Base-by-base conservation (phyloP, 2,888 invertebrate species). In the Seira ritae region DNA sequence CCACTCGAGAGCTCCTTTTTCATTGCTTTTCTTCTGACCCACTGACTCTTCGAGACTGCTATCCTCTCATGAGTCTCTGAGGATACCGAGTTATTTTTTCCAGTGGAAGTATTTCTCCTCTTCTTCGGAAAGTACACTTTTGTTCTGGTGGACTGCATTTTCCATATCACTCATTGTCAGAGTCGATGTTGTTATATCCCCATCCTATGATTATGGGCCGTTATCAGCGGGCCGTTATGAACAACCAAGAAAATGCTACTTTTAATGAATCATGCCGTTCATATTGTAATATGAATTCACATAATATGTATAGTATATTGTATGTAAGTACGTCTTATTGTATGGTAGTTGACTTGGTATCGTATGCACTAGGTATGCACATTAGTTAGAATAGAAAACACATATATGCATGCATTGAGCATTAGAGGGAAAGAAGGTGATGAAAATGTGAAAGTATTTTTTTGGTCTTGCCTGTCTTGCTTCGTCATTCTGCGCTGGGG, bases 401-500 rank as follows among this genome's bases (percentile, higher is more conserved):
- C 6, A 42, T 8, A 12, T 42, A 12, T 42, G 42, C 50, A 50
- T 50, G 50, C 50, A 50, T 50, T 50, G 50, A 31, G 8, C 31
- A 31, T 8, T 31, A 4, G 2, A 4, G 2, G 50, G 50, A 50
- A n/a, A 3, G 50, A 15, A 2, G 50, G 6, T n/a, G 50, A 12
- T 50, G 50, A n/a, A 2, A 50, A 50, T n/a, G 50, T 1, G 15
- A n/a, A n/a, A n/a, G 50, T 50, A 8, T n/a, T 50, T 50, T n/a
- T 50, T 50, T 50, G 6, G 4, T 1, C 62, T 62, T 62, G 62
- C 62, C 62, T 62, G 62, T 62, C 62, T 20, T 62, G 81, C 72
- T 76, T 75, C 24, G 76, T 76, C 80, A 80, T 80, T 55, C 76
- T 82, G 60, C 72, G 62, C 12, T 62, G 62, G 15, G 19, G 19